These are phyloP conservation scores for Melanaphis sacchari DNA, from an alignment of 1,140 invertebrate species.

Conservation along the genomic window DNA sequence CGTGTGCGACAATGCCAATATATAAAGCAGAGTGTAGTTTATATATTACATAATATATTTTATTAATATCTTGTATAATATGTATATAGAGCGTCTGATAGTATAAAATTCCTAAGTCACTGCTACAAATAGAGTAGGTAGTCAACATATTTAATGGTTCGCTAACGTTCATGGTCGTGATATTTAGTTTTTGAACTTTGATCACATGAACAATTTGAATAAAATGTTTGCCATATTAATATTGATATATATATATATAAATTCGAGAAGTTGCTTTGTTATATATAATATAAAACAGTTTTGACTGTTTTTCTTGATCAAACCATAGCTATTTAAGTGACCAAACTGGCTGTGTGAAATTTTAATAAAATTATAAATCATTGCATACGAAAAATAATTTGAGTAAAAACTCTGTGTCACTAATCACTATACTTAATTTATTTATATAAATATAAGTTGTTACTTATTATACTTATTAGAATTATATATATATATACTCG, in stretches of 20 bases:
- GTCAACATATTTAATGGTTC: neutral
- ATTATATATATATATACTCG: no score
- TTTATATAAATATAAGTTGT: no score
- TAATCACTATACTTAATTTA: no score
- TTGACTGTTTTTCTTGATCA: neutral
- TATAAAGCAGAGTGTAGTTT: constrained; percentile 21
- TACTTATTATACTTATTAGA: no score
- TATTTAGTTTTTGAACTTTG: neutral
- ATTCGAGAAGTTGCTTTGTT: neutral
- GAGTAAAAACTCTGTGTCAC: no score
- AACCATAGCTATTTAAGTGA: neutral
- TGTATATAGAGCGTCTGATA: neutral
- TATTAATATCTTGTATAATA: constrained; percentile 42
- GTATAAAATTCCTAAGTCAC: constrained; percentile 39
- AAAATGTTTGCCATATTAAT: neutral
- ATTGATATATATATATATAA: neutral
- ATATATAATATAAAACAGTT: neutral
- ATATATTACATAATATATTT: constrained; percentile 30
- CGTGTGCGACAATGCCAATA: neutral
- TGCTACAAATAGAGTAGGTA: neutral
- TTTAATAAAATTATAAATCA: no score
- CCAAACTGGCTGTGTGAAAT: neutral
- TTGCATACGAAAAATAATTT: no score
- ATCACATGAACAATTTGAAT: neutral
- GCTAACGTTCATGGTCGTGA: neutral